Percentiles rank a stretch among this genome's conserved stretches.
Evolutionary conservation across 2,888 invertebrate genomes (phyloP).

Genomic region (Allophyes oxyacanthae): DNA sequence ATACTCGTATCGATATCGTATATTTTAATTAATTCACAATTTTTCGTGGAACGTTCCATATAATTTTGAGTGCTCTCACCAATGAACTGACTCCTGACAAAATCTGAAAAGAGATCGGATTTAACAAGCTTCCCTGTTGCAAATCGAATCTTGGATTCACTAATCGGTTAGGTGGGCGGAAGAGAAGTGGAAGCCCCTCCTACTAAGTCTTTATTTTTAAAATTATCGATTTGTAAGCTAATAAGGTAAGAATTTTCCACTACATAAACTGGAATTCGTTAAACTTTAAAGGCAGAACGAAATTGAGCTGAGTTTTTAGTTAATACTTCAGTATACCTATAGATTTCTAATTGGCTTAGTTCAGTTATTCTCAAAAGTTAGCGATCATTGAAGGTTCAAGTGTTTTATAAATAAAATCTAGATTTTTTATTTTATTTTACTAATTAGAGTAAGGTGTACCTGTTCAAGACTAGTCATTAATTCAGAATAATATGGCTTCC

Average conservation of each 20-base stretch:
- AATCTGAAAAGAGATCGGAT: constrained; percentile 21
- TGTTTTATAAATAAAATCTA: too few species aligned
- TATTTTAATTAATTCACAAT: constrained; percentile 6
- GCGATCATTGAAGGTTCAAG: too few species aligned
- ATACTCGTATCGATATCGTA: too few species aligned
- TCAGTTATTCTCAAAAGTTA: too few species aligned
- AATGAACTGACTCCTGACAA: constrained; percentile 14
- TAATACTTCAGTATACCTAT: too few species aligned
- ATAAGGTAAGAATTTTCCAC: constrained; percentile 51
- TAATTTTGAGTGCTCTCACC: constrained; percentile 12
- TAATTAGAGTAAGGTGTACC: too few species aligned
- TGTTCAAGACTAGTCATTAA: too few species aligned
- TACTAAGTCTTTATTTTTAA: constrained; percentile 34
- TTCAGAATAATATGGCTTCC: too few species aligned
- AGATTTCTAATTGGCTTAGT: too few species aligned
- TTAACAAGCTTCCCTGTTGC: constrained; percentile 29
- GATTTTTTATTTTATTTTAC: too few species aligned
- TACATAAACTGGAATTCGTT: constrained; percentile 45
- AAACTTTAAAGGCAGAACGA: constrained; percentile 27
- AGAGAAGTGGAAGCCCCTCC: not conserved
- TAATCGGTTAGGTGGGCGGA: constrained; percentile 22
- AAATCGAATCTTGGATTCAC: constrained; percentile 37
- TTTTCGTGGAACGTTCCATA: constrained; percentile 4
- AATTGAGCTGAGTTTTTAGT: constrained; percentile 30
- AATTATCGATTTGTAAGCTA: constrained; percentile 52